Evolutionary conservation across 37 sponge, comb jelly and placozoan genomes (phyloP).

Genomic region (Agelas oroides): DNA sequence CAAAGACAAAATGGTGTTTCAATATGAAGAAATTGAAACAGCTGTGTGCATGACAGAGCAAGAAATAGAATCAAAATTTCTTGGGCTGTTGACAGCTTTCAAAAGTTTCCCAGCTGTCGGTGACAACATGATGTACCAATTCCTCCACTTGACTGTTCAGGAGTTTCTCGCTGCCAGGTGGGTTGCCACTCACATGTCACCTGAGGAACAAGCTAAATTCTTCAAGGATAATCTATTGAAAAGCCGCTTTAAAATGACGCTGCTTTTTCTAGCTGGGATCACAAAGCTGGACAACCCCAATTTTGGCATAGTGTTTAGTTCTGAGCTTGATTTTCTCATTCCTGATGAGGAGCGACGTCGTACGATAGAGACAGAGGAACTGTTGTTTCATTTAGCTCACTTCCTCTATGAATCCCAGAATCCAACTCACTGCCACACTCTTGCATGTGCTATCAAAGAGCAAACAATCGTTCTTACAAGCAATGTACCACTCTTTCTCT

Average conservation of each 20-base stretch:
- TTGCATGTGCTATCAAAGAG: no score
- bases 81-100: constrained; percentile 1
- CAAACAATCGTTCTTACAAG: no score
- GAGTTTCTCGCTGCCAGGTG: constrained; percentile 2
- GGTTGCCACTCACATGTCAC: background rate
- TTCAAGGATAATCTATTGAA: background rate
- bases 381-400: no score
- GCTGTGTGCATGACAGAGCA: background rate
- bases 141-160: constrained; percentile 7
- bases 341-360: no score
- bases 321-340: background rate
- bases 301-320: background rate
- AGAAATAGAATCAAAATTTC: no score
- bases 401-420: no score
- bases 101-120: background rate
- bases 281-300: background rate
- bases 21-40: background rate
- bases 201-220: background rate
- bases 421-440: no score
- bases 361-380: no score
- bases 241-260: background rate
- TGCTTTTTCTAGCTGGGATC: constrained; percentile 6
- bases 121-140: background rate
- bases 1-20: constrained; percentile 14
- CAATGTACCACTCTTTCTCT: no score